These are phyloP conservation scores for Papilio gigon DNA, from an alignment of 2,888 invertebrate species.

Conservation along the genomic window DNA sequence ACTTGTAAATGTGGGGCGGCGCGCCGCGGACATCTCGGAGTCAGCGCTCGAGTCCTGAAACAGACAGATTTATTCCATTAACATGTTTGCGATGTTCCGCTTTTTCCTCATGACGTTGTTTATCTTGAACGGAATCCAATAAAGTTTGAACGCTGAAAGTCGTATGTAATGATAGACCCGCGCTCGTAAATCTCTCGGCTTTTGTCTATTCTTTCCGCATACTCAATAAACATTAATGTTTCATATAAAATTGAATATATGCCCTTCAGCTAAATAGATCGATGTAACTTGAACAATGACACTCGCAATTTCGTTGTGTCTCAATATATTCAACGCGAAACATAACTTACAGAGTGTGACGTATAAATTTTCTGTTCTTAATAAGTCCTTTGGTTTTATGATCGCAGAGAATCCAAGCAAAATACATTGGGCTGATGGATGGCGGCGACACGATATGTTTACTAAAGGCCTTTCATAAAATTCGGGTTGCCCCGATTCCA, in stretches of 20 bases:
- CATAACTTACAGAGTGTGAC: constrained; percentile 15
- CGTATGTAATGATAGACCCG: constrained; percentile 46
- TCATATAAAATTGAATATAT: constrained; percentile 36
- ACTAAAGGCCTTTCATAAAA: constrained; percentile 43
- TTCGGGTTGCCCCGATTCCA: constrained; percentile 60
- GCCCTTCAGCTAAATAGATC: constrained; percentile 21
- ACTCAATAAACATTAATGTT: constrained; percentile 32
- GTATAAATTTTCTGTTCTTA: constrained; percentile 43
- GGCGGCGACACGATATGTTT: constrained; percentile 40
- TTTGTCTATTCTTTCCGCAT: constrained; percentile 26
- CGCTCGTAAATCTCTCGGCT: constrained; percentile 41
- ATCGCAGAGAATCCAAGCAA: constrained; percentile 41
- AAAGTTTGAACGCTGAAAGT: constrained; percentile 45
- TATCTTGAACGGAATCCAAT: constrained; percentile 50
- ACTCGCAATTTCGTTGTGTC: constrained; percentile 22
- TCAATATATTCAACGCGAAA: constrained; percentile 36
- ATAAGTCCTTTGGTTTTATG: constrained; percentile 42
- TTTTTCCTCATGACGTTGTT: constrained; percentile 51
- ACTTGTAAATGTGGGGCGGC: constrained; percentile 66
- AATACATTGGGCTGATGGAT: constrained; percentile 39
- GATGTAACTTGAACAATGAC: constrained; percentile 19
- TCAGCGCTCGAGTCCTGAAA: constrained; percentile 55
- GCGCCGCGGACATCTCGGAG: constrained; percentile 50
- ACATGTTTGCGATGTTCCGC: constrained; percentile 51
- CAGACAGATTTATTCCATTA: constrained; percentile 66